phyloP scores from a whole-genome alignment of 2,797 vertebrate genomes.

The Pygocentrus nattereri region DNA sequence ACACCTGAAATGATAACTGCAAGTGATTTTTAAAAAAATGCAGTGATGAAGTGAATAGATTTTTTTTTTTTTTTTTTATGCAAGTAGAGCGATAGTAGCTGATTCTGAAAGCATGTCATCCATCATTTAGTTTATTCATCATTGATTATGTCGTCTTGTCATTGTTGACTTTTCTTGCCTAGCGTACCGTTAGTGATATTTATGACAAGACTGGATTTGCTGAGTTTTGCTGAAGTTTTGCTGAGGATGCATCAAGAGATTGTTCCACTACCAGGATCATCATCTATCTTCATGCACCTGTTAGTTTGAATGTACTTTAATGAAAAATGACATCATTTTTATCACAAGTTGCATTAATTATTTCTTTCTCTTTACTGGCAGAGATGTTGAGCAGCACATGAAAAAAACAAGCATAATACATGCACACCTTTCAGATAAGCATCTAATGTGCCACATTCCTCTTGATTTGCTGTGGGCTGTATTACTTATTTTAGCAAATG shows the following conservation, averaged over 20 bases:
- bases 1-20: background rate
- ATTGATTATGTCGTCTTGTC: background rate
- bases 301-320: background rate
- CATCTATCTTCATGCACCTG: background rate
- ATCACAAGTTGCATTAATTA: background rate
- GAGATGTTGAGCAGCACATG: background rate
- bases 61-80: too few relatives aligned
- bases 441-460: background rate
- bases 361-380: too few relatives aligned
- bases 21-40: too few relatives aligned
- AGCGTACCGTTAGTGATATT: background rate
- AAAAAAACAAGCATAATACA: background rate
- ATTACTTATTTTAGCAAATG: background rate
- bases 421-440: background rate
- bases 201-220: background rate
- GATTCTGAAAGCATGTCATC: background rate
- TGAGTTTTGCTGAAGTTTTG: background rate
- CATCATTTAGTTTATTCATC: background rate
- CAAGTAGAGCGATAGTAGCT: too few relatives aligned
- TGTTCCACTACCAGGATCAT: background rate
- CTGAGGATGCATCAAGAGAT: background rate
- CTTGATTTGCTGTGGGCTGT: background rate
- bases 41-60: too few relatives aligned
- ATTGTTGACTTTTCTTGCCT: slow-evolving; percentile 1
- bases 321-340: background rate